Evolutionary conservation across 2,113 vertebrate genomes (phyloP), one percentile per base, ranked within the genome.

Genomic region (Calidris pygmaea): DNA sequence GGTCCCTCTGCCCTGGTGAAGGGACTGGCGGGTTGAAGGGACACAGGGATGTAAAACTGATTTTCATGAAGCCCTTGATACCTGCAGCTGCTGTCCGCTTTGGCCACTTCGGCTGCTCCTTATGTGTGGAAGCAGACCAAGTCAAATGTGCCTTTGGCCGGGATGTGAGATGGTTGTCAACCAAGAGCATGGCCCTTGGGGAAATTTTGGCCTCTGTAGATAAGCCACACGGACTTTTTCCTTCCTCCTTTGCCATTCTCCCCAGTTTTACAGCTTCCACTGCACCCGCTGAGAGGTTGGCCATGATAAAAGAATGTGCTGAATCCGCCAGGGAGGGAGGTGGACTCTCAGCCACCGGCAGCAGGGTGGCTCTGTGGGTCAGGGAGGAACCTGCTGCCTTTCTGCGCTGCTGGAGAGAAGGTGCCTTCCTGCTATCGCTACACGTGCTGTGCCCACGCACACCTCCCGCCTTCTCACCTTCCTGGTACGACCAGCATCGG

Each of bases 401-500:
- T 12, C 58, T 22, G 59, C 1, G 1, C 39, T 24, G 32, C 85
- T 48, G 55, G 47, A 55, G 45, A 22, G 12, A 11, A 39, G 67
- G 23, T 37, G 18, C 14, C 9, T 10, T 7, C 41, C 52, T 56
- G 58, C 52, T 20, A 6, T 19, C 0, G 4, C 82, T 32, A 6
- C 15, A 0, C 3, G 21, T 0, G 3, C 65, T n/a, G 11, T n/a
- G 26, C 52, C 22, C 80, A 19, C 2, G 1, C 59, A n/a, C 62
- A 10, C 35, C 41, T 89, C 3, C 0, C 2, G 0, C 50, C 34
- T 35, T 23, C 76, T 58, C 41, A 34, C 65, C 55, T 50, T 77
- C 22, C 63, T 45, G 72, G 10, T 20, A 17, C 0, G 0, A 56
- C n/a, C 73, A 63, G 53, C 0, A 1, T 14, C 1, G 0, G 37